Evolutionary conservation across 2,797 vertebrate species (phyloP), one percentile per base, ranked within the genome.

Genomic region (Mus caroli): DNA sequence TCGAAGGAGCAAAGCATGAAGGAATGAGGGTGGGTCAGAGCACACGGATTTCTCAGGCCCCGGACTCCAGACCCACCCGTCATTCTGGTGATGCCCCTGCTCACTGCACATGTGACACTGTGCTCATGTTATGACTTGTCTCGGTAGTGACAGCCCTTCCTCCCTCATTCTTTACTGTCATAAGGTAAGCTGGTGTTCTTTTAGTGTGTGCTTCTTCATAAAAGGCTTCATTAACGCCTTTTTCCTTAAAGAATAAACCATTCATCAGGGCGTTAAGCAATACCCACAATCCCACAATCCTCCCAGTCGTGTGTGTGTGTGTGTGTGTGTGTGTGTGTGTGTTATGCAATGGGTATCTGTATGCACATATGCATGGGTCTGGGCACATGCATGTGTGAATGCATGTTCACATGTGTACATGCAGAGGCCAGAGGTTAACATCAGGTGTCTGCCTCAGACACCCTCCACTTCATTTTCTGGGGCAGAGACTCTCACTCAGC

Each of bases 11-110:
- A 4, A 52, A 19, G n/a, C 6, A 13, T 1, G 2, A 40, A 4
- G 6, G 52, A 22, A 52, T 64, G 7, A 10, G 28, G 8, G 6
- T n/a, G 7, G 13, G 19, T 37, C 37, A 22, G 24, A 4, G 22
- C 8, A 17, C 76, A 8, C 0, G 4, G 7, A 26, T 26, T 22
- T 14, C 22, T 40, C 34, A 60, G 24, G 0, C 0, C 6, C 19
- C 5, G 14, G 14, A 20, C 34, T 46, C 31, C 78, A 62, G 0
- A 19, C 17, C 56, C 37, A 43, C 37, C 20, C 6, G 43, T 6
- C 40, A 19, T 24, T 56, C 20, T 6, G 9, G 15, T 22, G 80
- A 54, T 24, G 4, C 6, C 31, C 6, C 22, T 71, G 46, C 2
- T 52, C 62, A 69, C 6, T 85, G 43, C 19, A n/a, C 13, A 19